Evolutionary conservation across 2,888 invertebrate species (phyloP).

Genomic region (Microdon myrmicae): DNA sequence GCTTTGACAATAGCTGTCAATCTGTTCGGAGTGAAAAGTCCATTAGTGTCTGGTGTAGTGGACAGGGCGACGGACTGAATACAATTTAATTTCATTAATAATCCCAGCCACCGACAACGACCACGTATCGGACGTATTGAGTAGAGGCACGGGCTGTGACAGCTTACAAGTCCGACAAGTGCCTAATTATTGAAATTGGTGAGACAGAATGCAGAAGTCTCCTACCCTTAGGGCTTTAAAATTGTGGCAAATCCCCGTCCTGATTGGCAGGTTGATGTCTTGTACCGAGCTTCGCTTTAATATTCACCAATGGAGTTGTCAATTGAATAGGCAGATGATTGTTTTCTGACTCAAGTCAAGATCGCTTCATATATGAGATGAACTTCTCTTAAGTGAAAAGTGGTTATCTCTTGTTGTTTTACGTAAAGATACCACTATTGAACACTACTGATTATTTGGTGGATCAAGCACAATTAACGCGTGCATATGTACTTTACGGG

Average conservation of each 20-base stretch:
- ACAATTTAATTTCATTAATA: constrained; percentile 52
- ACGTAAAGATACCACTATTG: no score
- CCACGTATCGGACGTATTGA: no score
- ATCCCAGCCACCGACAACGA: constrained; percentile 29
- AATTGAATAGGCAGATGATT: no score
- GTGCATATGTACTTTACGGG: no score
- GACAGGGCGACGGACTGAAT: constrained; percentile 1
- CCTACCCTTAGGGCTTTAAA: constrained; percentile 3
- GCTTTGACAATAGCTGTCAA: constrained; percentile 41
- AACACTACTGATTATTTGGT: no score
- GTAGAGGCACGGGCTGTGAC: constrained; percentile 19
- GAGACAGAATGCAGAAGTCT: neutral
- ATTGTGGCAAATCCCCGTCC: constrained; percentile 49
- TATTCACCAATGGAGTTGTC: no score
- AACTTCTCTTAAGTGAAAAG: no score
- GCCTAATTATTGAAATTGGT: constrained; percentile 39
- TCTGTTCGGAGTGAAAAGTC: constrained; percentile 31
- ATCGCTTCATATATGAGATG: no score
- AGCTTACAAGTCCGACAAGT: constrained; percentile 31
- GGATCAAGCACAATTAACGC: no score
- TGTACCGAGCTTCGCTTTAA: constrained; percentile 30
- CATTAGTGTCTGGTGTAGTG: constrained; percentile 22
- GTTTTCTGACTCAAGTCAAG: no score
- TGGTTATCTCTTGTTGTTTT: no score
- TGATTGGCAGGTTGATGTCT: constrained; percentile 61